phyloP scores from a whole-genome alignment of 1,140 invertebrate species.

The Planococcus citri region DNA sequence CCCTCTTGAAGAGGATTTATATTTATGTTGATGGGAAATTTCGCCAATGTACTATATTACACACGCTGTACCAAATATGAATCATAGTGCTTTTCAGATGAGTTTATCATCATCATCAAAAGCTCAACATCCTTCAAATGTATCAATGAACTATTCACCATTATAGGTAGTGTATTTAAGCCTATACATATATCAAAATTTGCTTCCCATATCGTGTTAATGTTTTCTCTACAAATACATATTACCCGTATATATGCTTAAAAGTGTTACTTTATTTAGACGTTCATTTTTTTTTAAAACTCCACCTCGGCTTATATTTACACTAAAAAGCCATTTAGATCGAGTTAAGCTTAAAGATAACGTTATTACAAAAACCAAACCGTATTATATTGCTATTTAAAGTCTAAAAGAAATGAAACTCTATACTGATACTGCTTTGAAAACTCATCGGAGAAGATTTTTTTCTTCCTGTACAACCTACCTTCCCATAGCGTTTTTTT shows the following conservation, averaged over 20 bases:
- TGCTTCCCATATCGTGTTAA: not conserved
- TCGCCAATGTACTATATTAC: not conserved
- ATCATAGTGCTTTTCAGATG: not conserved
- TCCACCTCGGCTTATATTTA: not conserved
- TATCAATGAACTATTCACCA: not conserved
- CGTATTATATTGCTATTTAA: not conserved
- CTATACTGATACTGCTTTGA: not conserved
- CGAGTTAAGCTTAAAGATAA: not conserved
- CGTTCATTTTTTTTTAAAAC: not conserved
- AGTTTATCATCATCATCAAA: not conserved
- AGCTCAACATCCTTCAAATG: not conserved
- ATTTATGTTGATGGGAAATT: not conserved
- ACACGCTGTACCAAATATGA: not conserved
- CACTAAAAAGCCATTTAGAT: not conserved
- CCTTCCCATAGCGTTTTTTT: too few species aligned
- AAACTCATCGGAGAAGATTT: not conserved
- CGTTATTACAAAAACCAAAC: slow-evolving; percentile 3
- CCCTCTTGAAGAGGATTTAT: not conserved
- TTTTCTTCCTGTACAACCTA: too few species aligned
- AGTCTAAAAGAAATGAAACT: not conserved
- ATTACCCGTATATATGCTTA: not conserved
- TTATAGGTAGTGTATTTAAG: not conserved
- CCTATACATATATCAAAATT: not conserved
- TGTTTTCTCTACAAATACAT: not conserved
- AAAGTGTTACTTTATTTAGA: not conserved